A percentile compares a stretch with the other conserved stretches of the same genome.
These are phyloP conservation scores for Pammene aurita DNA, from an alignment of 2,888 invertebrate genomes.

Conservation along the genomic window DNA sequence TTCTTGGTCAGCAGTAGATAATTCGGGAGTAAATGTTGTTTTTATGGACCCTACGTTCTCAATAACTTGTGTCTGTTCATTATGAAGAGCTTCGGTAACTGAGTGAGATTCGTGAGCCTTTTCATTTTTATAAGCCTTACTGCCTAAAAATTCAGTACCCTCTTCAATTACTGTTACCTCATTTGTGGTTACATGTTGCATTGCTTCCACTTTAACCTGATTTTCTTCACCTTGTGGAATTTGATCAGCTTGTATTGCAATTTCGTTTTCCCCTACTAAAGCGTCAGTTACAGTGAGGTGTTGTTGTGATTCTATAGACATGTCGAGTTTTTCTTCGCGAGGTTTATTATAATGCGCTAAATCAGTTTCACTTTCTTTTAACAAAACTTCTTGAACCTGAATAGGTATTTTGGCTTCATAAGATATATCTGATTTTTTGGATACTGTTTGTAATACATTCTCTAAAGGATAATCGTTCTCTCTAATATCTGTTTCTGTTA, in stretches of 20 bases:
- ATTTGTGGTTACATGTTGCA: constrained; percentile 61
- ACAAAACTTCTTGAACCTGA: constrained; percentile 58
- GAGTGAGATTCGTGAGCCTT: constrained; percentile 50
- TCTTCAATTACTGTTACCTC: constrained; percentile 66
- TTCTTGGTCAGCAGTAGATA: constrained; percentile 46
- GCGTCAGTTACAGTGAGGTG: constrained; percentile 62
- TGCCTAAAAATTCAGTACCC: constrained; percentile 50
- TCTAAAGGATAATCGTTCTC: constrained; percentile 71
- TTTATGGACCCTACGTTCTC: constrained; percentile 47
- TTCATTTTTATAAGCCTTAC: constrained; percentile 50
- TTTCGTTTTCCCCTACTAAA: constrained; percentile 61
- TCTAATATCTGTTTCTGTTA: constrained; percentile 76
- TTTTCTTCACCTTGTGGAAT: constrained; percentile 51
- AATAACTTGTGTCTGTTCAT: constrained; percentile 53
- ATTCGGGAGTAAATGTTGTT: constrained; percentile 40
- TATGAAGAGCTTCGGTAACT: constrained; percentile 52
- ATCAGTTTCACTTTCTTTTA: constrained; percentile 57
- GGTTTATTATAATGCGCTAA: constrained; percentile 46
- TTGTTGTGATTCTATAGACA: constrained; percentile 58
- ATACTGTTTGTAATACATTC: constrained; percentile 42
- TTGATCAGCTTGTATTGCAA: constrained; percentile 48
- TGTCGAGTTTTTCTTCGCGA: constrained; percentile 52
- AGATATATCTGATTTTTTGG: constrained; percentile 49
- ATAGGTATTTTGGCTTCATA: constrained; percentile 59
- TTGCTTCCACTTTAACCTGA: constrained; percentile 56